Conservation (phyloP, 2,888 invertebrate genomes). For the Diarsia rubi region DNA sequence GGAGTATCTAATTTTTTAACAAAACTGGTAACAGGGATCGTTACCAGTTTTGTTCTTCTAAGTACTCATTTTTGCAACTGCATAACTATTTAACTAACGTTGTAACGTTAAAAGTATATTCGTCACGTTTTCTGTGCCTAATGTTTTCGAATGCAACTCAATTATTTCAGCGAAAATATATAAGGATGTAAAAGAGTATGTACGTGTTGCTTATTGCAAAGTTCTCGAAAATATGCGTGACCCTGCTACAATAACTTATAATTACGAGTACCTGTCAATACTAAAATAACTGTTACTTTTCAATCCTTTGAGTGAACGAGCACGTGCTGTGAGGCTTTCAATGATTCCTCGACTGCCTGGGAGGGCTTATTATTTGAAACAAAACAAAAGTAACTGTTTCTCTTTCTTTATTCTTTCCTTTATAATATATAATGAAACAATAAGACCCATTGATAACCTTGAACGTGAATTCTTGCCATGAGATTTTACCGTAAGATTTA, state of each 20-base stretch:
- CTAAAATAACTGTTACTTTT: slow-evolving; percentile 41
- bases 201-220: not conserved
- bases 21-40: not conserved
- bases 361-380: slow-evolving; percentile 30
- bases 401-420: slow-evolving; percentile 23
- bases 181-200: not conserved
- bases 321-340: slow-evolving; percentile 41
- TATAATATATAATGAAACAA: not conserved
- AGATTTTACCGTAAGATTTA: not conserved
- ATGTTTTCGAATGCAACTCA: not conserved
- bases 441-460: not conserved
- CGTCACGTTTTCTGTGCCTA: not conserved
- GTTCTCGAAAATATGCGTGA: not conserved
- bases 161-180: not conserved
- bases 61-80: not conserved
- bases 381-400: slow-evolving; percentile 41
- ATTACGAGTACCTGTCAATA: slow-evolving; percentile 23
- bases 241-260: not conserved
- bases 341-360: slow-evolving; percentile 30
- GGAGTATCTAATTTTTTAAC: not conserved
- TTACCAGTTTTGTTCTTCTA: too few relatives aligned
- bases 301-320: slow-evolving; percentile 29
- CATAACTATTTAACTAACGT: not conserved
- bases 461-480: not conserved
- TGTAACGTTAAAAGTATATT: too few relatives aligned